Base-by-base conservation (phyloP, 2,113 vertebrate species). In the Hiodon alosoides region DNA sequence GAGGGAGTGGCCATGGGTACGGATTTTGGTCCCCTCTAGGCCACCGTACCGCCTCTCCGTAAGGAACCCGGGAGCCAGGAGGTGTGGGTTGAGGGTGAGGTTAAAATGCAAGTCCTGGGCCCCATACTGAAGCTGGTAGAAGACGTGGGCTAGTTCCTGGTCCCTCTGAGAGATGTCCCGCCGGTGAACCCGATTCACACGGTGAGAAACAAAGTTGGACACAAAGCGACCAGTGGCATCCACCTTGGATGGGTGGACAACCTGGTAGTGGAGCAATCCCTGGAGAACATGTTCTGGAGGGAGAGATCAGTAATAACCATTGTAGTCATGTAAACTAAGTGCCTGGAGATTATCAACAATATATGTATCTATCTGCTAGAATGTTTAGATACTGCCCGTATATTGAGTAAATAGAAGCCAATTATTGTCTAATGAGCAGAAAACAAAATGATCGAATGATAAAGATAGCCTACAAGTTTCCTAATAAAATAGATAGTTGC, bases 211-310 rank as follows among this genome's bases (percentile, higher is more conserved):
- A 53, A 94, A 90, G 60, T 94, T 95, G 77, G 96, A 98, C 81
- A 99, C 80, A 86, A 98, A 98, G 3, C 84, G 83, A 62, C 97
- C 97, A 0, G 83, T 83, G 70, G 92, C 93, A 2, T 97, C 94
- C 52, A 98, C 93, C 78, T 91, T 89, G 4, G 90, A 66, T 0
- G 97, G 97, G 79, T 94, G 90, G 65, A 99, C 97, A 1, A 98
- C 85, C 85, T 97, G 93, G 3, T 88, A 84, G 68, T 78, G 66
- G 73, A 85, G 83, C 67, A 83, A 75, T 73, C 84, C 84, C 68
- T 74, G 78, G 53, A 76, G 80, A 62, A 72, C 59, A 70, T 71
- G 54, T 79, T 79, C 88, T 90, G 85, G 69, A 31, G 64, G 77
- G 73, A 79, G 72, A 4, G 0, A 53, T 4, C 53, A n/a, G 14